Conservation (phyloP, 2,888 invertebrate genomes). For the Podotricha telesiphe region DNA sequence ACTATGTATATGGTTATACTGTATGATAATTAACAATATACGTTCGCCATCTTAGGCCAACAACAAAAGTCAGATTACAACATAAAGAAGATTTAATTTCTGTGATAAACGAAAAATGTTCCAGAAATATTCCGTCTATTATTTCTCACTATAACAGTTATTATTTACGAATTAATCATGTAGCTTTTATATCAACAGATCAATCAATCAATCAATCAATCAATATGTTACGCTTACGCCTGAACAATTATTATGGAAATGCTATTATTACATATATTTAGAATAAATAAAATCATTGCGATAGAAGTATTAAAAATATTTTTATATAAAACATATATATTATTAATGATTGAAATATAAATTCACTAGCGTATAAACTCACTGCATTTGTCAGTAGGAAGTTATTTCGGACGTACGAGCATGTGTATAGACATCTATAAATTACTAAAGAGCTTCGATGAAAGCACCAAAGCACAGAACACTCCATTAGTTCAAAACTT, state of each 20-base stretch:
- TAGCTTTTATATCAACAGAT: too few relatives aligned
- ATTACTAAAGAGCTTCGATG: slow-evolving; percentile 53
- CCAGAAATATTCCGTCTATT: too few relatives aligned
- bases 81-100: too few relatives aligned
- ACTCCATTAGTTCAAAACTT: slow-evolving; percentile 49
- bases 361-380: neutral
- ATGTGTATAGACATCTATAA: slow-evolving; percentile 41
- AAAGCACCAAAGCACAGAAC: slow-evolving; percentile 40
- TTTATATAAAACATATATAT: neutral
- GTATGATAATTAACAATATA: too few relatives aligned
- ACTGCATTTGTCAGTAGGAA: slow-evolving; percentile 8
- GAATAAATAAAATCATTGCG: neutral
- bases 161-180: too few relatives aligned
- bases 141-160: too few relatives aligned
- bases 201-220: slow-evolving; percentile 8
- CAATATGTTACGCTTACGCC: slow-evolving; percentile 1
- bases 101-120: too few relatives aligned
- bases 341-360: neutral
- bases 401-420: slow-evolving; percentile 6
- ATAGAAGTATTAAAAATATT: neutral
- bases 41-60: too few relatives aligned
- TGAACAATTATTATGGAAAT: neutral
- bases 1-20: too few relatives aligned
- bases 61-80: too few relatives aligned
- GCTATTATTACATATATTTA: neutral